phyloP scores from a whole-genome alignment of 2,797 vertebrate species.

The Lindbergichthys nudifrons region DNA sequence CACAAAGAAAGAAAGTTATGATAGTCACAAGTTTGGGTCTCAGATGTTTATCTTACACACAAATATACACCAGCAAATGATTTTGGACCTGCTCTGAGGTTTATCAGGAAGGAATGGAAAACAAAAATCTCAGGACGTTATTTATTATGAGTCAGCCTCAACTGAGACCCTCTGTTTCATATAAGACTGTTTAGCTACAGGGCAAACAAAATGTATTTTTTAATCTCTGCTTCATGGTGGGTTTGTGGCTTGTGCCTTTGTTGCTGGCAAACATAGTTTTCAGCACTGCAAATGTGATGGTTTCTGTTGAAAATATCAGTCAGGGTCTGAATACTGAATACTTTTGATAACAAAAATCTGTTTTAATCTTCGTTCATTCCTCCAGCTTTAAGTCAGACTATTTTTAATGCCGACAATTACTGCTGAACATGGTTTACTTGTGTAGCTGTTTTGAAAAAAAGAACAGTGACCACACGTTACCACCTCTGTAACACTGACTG shows the following conservation, averaged over 20 bases:
- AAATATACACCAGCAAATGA: conserved; percentile 32
- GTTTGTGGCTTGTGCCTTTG: conserved; percentile 19
- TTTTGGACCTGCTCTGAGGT: conserved; percentile 34
- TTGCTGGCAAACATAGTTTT: conserved; percentile 11
- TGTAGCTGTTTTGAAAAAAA: conserved; percentile 13
- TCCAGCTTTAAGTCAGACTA: not conserved
- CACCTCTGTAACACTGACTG: not conserved
- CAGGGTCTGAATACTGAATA: too few relatives aligned
- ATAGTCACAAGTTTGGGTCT: conserved; percentile 47
- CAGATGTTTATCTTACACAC: conserved; percentile 46
- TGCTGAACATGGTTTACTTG: not conserved
- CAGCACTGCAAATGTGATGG: conserved; percentile 14
- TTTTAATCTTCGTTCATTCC: not conserved
- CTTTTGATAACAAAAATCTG: not conserved
- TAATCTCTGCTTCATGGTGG: not conserved
- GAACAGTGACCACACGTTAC: conserved; percentile 20
- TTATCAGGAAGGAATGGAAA: conserved; percentile 50
- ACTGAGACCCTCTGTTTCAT: conserved; percentile 12
- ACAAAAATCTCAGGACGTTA: conserved; percentile 19
- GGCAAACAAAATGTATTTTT: not conserved
- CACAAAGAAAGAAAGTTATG: conserved; percentile 4
- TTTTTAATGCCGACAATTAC: conserved; percentile 4
- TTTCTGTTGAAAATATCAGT: not conserved
- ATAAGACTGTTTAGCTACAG: conserved; percentile 42
- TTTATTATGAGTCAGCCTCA: conserved; percentile 11